Evolutionary conservation across 2,888 invertebrate species (phyloP), one percentile per base, ranked within the genome.

Genomic region (Trissolcus japonicus): DNA sequence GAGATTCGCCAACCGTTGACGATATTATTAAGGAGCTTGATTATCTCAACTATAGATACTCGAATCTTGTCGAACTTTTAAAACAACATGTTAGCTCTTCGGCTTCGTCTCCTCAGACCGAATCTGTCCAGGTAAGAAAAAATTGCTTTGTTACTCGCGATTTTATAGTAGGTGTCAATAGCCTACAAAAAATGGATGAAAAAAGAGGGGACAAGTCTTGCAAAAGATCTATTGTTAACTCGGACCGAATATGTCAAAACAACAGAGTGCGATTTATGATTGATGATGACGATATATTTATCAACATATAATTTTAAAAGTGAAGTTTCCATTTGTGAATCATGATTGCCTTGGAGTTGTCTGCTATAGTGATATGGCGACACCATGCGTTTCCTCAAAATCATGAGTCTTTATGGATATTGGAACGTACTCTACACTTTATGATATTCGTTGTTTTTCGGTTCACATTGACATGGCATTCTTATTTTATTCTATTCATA

Each of bases 41-140:
- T 86, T 92, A 92, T 25, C 91, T 97, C 86, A 97, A 97, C 89
- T 92, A 92, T 76, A 92, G 93, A 80, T 96, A 95, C 88, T 94
- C 94, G 86, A 92, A 93, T 78, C 90, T 95, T 73, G 89, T 94
- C 84, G 93, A 93, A 83, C 89, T 93, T 85, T 89, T 95, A 69
- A 94, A 94, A 86, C 93, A 93, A 82, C 91, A 94, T 80, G 88
- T 94, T 84, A 91, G 92, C 82, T 92, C 94, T 86, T 92, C 94
- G 80, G 92, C 93, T 55, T 91, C 92, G 35, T 92, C 93, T 85
- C 93, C 94, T 0, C 93, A 94, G 83, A 94, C 95, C 89, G 92
- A 93, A 84, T 93, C 94, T 60, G 92, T 94, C 54, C 91, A 95
- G 93, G 95, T 95, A 88, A 93, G 93, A 92, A 53, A 41, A 16